Evolutionary conservation across 1,140 invertebrate species (phyloP).

Genomic region (Drosophila eugracilis): DNA sequence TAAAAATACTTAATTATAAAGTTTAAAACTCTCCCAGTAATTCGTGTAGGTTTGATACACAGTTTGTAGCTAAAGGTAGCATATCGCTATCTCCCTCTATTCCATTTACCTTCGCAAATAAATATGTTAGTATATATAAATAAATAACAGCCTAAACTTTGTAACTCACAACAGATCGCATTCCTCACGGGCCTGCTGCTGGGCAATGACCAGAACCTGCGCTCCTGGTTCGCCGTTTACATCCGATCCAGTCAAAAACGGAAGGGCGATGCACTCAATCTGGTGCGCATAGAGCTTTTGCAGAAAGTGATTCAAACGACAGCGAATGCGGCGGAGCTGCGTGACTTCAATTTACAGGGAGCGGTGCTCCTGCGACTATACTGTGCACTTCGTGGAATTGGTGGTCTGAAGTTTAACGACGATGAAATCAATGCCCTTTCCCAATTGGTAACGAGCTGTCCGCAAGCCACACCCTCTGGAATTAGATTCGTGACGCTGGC

Average conservation of each 20-base stretch:
- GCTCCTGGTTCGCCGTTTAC: conserved; percentile 97
- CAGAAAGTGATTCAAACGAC: conserved; percentile 87
- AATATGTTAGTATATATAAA: neutral
- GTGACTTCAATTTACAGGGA: conserved; percentile 90
- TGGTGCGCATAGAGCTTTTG: conserved; percentile 92
- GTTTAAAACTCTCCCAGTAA: too few species aligned
- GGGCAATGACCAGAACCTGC: conserved; percentile 94
- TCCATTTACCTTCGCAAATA: too few species aligned
- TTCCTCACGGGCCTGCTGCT: conserved; percentile 96
- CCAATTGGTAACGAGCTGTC: conserved; percentile 94
- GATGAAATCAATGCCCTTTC: conserved; percentile 95
- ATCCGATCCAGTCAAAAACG: conserved; percentile 96
- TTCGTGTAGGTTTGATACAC: too few species aligned
- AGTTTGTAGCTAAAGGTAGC: too few species aligned
- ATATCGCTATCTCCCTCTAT: conserved; percentile 3
- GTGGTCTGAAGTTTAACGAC: conserved; percentile 96
- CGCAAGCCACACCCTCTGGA: conserved; percentile 94
- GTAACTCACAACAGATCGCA: conserved; percentile 87
- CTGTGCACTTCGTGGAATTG: conserved; percentile 96
- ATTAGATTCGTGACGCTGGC: conserved; percentile 96
- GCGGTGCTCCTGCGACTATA: conserved; percentile 93
- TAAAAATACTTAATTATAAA: too few species aligned
- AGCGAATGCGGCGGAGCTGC: conserved; percentile 85
- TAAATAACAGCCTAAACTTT: conserved; percentile 4
- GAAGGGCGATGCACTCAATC: conserved; percentile 91